Evolutionary conservation across 2,797 vertebrate species (phyloP), one percentile per base, ranked within the genome.

Genomic region (Botia almorhae): DNA sequence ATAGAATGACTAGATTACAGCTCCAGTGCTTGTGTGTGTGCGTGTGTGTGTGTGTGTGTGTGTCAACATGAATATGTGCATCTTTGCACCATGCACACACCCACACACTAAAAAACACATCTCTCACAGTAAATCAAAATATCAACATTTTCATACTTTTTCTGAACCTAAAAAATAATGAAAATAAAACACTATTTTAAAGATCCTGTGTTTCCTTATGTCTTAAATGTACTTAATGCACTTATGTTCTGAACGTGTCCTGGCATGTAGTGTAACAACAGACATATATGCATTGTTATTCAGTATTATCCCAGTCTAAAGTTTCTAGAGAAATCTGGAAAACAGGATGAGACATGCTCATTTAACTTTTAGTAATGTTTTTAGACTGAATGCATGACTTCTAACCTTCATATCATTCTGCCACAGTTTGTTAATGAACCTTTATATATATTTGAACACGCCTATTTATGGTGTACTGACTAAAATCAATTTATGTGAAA

Each of bases 321-420:
- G 48, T 33, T 80, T 74, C 78, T 50, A 17, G 56, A 10, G 12
- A 50, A 67, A 67, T 70, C 7, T 2, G 0, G 4, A 2, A 73
- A 36, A 58, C 78, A 67, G 36, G 78, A 74, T 53, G 51, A 48
- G 23, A 67, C 78, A 56, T 58, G 70, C 58, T 65, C 19, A 36
- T 55, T 79, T 21, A 7, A 12, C 14, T 36, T 13, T 23, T 29
- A 2, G 7, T 80, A 13, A 55, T 6, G 4, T 55, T 29, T 39
- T 53, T 29, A 64, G 63, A 17, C 33, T 29, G 60, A 16, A 46
- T 46, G 14, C 7, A 4, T 2, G 39, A n/a, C 14, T 17, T 64
- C 7, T 36, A 64, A 50, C 17, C 2, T 23, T 33, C 2, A 50
- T 36, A 36, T 21, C 39, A 70, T 33, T 69, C 12, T 58, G 16